Evolutionary conservation across 2,797 vertebrate genomes (phyloP).

Genomic region (Pseudopleuronectes americanus): DNA sequence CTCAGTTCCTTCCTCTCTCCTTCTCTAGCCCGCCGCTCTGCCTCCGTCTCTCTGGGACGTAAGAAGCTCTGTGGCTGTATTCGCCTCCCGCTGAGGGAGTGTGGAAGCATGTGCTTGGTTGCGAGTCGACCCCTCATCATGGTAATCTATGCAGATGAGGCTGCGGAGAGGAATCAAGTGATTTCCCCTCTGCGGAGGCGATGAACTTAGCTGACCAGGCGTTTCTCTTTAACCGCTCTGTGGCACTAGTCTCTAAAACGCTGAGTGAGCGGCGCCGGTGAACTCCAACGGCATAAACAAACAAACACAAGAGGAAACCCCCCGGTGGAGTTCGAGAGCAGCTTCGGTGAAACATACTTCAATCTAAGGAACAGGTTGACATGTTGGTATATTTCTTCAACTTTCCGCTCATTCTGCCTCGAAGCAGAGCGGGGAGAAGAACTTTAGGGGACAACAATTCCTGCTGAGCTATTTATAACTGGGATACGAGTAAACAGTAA

Average conservation of each 20-base stretch:
- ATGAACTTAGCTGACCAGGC: constrained; percentile 63
- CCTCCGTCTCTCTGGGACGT: constrained; percentile 28
- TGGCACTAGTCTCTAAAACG: constrained; percentile 42
- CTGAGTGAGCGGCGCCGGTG: constrained; percentile 36
- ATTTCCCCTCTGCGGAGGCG: constrained; percentile 22
- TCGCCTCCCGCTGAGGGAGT: constrained; percentile 43
- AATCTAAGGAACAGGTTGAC: constrained; percentile 34
- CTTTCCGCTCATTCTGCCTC: constrained; percentile 15
- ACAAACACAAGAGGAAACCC: constrained; percentile 16
- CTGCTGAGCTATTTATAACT: constrained; percentile 58
- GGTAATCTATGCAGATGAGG: constrained; percentile 68
- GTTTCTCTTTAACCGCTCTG: constrained; percentile 30
- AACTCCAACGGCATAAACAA: constrained; percentile 20
- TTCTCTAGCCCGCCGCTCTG: constrained; percentile 45
- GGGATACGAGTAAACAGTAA: constrained; percentile 48
- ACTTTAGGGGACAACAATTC: constrained; percentile 43
- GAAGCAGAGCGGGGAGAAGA: constrained; percentile 36
- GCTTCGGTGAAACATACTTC: constrained; percentile 14
- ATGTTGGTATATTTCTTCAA: constrained; percentile 18
- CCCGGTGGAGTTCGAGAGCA: constrained; percentile 22
- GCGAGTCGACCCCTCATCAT: constrained; percentile 42
- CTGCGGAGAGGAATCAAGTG: constrained; percentile 28
- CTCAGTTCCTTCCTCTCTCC: constrained; percentile 23
- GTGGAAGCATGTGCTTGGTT: constrained; percentile 26
- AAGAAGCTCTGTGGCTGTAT: constrained; percentile 33